Base-by-base conservation (phyloP, 2,797 vertebrate genomes). In the Carapus acus region DNA sequence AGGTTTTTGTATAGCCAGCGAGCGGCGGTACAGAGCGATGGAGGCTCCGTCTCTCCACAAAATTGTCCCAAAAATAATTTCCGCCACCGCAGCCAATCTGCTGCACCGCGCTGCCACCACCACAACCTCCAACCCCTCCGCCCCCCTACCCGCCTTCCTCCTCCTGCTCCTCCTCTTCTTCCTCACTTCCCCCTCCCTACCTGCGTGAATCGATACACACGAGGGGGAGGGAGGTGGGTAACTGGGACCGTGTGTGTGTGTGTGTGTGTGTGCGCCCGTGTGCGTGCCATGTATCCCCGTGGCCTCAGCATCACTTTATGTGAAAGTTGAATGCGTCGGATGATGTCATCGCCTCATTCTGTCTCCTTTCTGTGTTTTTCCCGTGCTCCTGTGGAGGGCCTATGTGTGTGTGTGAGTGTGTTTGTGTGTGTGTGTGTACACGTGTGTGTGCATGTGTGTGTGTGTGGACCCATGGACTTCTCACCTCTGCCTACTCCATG, bases 261-360 rank as follows among this genome's bases (percentile, higher is more conserved):
- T 33, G 31, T 41, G 62, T 3, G 13, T 33, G 44, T 16, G 41
- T 53, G 43, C 34, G 53, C 40, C 36, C 6, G 38, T 54, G 57
- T 63, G 59, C 61, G 55, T 46, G 48, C 52, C n/a, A 6, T 48
- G 69, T 67, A 69, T 58, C 56, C 47, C 47, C 46, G n/a, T 29
- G 42, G 21, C 56, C 57, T 63, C 9, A 4, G 13, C 71, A 59
- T 77, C 69, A 77, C 44, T 75, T 80, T 76, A 61, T 65, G n/a
- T n/a, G n/a, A 69, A 80, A 84, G 75, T 82, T 78, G 68, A 81
- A 82, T 77, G 70, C 71, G 58, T 78, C 62, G 51, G 43, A 64
- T 80, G 79, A 79, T 77, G 78, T 81, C 77, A 83, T 71, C 34
- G 62, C 64, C 54, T 55, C 74, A 59, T 78, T 63, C 52, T 27